phyloP scores from a whole-genome alignment of 2,113 vertebrate genomes.

The Catagonus wagneri region DNA sequence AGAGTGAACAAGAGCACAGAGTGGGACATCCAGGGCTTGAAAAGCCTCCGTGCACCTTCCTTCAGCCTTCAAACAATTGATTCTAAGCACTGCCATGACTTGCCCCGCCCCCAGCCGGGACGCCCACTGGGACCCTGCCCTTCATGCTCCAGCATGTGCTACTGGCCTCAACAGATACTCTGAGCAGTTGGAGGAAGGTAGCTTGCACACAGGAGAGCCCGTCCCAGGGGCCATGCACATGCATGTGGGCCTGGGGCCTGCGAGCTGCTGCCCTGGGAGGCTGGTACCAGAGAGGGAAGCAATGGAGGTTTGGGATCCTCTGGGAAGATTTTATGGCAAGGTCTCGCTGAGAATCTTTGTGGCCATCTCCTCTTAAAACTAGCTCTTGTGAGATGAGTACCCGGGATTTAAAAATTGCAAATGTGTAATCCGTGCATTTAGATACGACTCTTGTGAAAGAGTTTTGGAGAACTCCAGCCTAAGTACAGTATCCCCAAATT shows the following conservation, averaged over 20 bases:
- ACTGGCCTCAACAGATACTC: not conserved
- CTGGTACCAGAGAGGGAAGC: no score
- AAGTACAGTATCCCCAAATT: not conserved
- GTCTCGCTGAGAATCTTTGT: no score
- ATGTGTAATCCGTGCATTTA: not conserved
- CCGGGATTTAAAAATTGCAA: not conserved
- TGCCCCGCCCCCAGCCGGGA: accelerated
- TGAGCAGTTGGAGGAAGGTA: no score
- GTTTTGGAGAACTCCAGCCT: not conserved
- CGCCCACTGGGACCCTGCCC: accelerated
- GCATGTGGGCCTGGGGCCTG: not conserved
- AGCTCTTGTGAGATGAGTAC: no score
- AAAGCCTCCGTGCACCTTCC: not conserved
- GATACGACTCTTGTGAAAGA: not conserved
- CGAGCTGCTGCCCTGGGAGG: no score
- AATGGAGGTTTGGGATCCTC: no score
- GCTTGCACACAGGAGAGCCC: no score
- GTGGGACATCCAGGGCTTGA: not conserved
- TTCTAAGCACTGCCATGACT: accelerated
- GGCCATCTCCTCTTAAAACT: no score
- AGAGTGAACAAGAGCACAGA: no score
- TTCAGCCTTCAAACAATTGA: not conserved
- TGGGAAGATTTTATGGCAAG: accelerated
- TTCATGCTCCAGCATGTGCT: accelerated
- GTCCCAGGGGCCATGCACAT: accelerated